These are phyloP conservation scores for Heteronetta atricapilla DNA, from an alignment of 2,113 vertebrate species.

Conservation along the genomic window DNA sequence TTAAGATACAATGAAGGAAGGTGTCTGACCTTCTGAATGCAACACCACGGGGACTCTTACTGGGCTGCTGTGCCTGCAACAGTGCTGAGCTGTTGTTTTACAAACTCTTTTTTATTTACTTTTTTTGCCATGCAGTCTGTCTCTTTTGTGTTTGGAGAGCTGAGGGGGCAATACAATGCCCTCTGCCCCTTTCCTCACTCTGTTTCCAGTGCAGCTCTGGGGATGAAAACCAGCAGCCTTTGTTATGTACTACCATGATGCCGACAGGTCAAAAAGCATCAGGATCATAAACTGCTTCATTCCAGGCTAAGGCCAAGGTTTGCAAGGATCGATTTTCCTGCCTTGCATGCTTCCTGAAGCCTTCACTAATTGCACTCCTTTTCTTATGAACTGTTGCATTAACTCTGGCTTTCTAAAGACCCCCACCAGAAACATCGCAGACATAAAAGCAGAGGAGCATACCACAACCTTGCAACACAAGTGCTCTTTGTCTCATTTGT, in stretches of 20 bases:
- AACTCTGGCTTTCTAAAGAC: conserved; percentile 11
- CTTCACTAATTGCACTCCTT: conserved; percentile 28
- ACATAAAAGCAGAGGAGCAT: background rate
- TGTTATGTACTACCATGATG: background rate
- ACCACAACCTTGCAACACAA: background rate
- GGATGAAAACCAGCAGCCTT: background rate
- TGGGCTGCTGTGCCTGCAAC: background rate
- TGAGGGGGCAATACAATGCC: background rate
- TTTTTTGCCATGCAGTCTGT: background rate
- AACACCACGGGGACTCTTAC: background rate
- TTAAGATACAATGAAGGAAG: background rate
- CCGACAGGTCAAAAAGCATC: conserved; percentile 21
- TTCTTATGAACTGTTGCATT: conserved; percentile 1
- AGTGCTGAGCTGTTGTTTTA: background rate
- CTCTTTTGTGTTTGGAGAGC: background rate
- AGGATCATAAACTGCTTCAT: conserved; percentile 13
- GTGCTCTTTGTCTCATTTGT: background rate
- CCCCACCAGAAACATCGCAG: background rate
- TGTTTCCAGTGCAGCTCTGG: background rate
- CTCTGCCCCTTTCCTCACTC: background rate
- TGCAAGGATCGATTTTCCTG: background rate
- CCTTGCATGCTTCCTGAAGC: conserved; percentile 11
- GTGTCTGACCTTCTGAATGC: background rate
- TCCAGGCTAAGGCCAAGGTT: conserved; percentile 11
- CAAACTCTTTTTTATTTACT: background rate